Evolutionary conservation across 2,888 invertebrate species (phyloP).

Genomic region (Chironomus tentans): DNA sequence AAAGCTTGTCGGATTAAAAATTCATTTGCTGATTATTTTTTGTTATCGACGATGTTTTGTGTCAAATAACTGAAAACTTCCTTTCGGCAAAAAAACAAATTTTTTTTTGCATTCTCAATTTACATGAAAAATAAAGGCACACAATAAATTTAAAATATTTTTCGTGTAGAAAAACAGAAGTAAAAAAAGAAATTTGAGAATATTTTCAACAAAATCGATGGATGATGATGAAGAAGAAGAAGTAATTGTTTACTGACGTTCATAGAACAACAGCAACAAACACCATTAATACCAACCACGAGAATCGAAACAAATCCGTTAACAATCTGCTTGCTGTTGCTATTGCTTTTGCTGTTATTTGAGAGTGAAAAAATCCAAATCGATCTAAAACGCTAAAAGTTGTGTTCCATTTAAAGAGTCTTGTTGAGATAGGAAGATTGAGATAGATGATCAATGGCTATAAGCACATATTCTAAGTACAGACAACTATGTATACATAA

Average conservation of each 20-base stretch:
- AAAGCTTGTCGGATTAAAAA: neutral
- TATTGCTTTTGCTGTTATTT: neutral
- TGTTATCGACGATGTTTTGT: neutral
- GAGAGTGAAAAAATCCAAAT: neutral
- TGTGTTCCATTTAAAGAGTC: neutral
- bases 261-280: no score
- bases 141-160: neutral
- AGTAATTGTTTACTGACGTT: neutral
- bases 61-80: slow-evolving; percentile 2
- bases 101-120: no score
- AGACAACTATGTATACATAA: neutral
- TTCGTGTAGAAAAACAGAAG: neutral
- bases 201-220: neutral
- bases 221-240: neutral
- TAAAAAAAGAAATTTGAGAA: neutral
- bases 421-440: neutral
- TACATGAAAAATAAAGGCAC: no score
- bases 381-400: neutral
- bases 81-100: neutral
- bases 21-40: neutral
- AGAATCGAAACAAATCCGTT: neutral
- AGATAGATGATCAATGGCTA: neutral
- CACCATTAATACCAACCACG: no score
- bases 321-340: neutral
- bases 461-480: neutral